phyloP scores from a whole-genome alignment of 1,140 invertebrate species.

The Nixonia krombeini region DNA sequence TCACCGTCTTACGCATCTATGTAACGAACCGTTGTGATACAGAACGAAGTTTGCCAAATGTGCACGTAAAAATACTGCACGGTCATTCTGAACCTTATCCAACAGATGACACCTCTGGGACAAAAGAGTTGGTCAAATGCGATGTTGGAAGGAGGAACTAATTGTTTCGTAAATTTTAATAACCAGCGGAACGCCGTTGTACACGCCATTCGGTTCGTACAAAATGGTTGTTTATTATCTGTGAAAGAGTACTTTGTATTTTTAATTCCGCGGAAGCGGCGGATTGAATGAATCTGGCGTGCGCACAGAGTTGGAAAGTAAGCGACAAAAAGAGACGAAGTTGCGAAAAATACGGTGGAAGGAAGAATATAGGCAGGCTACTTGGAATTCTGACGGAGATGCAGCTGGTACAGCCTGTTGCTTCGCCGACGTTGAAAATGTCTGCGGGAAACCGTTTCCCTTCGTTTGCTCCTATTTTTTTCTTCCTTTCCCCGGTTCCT shows the following conservation, averaged over 20 bases:
- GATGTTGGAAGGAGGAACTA: no score
- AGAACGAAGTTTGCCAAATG: no score
- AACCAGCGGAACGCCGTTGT: no score
- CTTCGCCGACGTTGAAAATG: conserved; percentile 46
- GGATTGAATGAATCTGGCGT: conserved; percentile 26
- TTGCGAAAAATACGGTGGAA: conserved; percentile 15
- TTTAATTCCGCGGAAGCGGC: conserved; percentile 3
- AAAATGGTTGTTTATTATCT: no score
- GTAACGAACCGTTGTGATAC: no score
- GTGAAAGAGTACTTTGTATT: neutral
- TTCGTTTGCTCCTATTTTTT: conserved; percentile 31
- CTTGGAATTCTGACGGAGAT: conserved; percentile 61
- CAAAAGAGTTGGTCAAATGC: no score
- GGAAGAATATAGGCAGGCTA: conserved; percentile 26
- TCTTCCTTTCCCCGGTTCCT: conserved; percentile 12
- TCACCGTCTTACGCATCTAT: no score
- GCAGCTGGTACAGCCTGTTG: conserved; percentile 58
- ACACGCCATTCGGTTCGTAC: no score
- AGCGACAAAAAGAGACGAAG: conserved; percentile 15
- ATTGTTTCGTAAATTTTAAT: no score
- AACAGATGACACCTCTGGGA: no score
- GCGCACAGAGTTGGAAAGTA: conserved; percentile 11
- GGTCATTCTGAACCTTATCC: no score
- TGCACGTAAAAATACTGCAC: no score
- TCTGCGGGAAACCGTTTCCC: conserved; percentile 35